Conservation (phyloP, 2,888 invertebrate genomes). For the Drosophila anomalipes region DNA sequence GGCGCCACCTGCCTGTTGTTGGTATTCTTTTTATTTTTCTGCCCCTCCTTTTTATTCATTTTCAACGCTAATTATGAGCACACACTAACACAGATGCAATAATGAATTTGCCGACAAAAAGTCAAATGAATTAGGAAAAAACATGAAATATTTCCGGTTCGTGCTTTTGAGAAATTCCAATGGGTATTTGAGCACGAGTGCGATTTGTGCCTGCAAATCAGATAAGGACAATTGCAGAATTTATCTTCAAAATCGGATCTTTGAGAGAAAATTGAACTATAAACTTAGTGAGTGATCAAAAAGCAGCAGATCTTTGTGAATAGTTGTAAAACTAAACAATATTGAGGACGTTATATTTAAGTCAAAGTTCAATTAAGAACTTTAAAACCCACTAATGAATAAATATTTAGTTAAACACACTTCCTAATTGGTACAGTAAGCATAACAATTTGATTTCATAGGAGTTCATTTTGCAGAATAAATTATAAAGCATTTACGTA, state of each 20-base stretch:
- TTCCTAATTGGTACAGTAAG: not conserved
- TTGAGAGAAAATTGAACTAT: not conserved
- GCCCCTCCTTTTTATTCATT: slow-evolving; percentile 17
- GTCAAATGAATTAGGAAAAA: slow-evolving; percentile 21
- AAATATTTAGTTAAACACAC: not conserved
- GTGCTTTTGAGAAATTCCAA: slow-evolving; percentile 2
- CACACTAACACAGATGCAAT: slow-evolving; percentile 15
- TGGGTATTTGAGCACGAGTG: slow-evolving; percentile 7
- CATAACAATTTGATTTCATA: not conserved
- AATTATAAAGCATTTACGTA: no score
- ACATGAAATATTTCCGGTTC: slow-evolving; percentile 11
- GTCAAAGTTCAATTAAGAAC: not conserved
- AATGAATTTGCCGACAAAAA: slow-evolving; percentile 41
- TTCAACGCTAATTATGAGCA: slow-evolving; percentile 58
- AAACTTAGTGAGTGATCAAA: not conserved
- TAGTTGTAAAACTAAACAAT: not conserved
- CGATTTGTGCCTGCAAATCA: slow-evolving; percentile 15
- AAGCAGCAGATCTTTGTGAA: not conserved
- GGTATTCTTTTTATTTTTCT: not conserved
- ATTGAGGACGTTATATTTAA: not conserved
- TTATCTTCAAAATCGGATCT: not conserved
- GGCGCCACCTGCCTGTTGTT: slow-evolving; percentile 34
- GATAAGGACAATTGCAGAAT: not conserved
- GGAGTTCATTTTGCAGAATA: not conserved
- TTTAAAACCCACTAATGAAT: fast-evolving